phyloP scores from a whole-genome alignment of 2,113 vertebrate genomes.

The Hassar affinis region DNA sequence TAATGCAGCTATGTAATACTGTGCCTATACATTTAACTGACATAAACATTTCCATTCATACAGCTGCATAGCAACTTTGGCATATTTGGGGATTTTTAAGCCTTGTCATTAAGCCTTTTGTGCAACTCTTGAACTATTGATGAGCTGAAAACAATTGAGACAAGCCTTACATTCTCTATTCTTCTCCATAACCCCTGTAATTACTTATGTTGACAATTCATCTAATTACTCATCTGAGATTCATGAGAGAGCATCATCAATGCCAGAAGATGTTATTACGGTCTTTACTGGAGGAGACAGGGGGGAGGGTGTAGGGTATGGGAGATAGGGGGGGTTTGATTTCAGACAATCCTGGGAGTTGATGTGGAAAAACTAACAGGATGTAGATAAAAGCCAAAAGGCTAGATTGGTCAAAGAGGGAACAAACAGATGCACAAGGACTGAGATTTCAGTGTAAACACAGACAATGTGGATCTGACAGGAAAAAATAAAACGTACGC shows the following conservation, averaged over 20 bases:
- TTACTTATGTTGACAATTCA: slow-evolving; percentile 1
- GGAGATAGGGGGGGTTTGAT: neutral
- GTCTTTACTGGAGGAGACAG: no score
- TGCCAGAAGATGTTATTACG: neutral
- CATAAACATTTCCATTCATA: neutral
- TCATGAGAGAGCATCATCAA: neutral
- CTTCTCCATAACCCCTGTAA: slow-evolving; percentile 1
- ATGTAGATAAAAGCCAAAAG: slow-evolving; percentile 27
- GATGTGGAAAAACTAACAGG: slow-evolving; percentile 8
- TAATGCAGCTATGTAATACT: neutral
- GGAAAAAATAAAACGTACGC: neutral
- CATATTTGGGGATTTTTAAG: neutral
- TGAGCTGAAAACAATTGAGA: neutral
- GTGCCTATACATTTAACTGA: neutral
- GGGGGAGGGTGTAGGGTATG: neutral
- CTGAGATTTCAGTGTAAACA: slow-evolving; percentile 27
- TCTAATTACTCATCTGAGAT: neutral
- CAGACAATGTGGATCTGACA: slow-evolving; percentile 1
- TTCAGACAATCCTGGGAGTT: neutral
- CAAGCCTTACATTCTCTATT: neutral
- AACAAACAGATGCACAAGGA: slow-evolving; percentile 31
- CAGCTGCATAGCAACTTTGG: neutral
- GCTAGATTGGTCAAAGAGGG: slow-evolving; percentile 6
- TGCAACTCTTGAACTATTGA: neutral
- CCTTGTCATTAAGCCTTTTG: neutral